Base-by-base conservation (phyloP, 2,113 vertebrate genomes). In the Hypocryptadius cinnamomeus region DNA sequence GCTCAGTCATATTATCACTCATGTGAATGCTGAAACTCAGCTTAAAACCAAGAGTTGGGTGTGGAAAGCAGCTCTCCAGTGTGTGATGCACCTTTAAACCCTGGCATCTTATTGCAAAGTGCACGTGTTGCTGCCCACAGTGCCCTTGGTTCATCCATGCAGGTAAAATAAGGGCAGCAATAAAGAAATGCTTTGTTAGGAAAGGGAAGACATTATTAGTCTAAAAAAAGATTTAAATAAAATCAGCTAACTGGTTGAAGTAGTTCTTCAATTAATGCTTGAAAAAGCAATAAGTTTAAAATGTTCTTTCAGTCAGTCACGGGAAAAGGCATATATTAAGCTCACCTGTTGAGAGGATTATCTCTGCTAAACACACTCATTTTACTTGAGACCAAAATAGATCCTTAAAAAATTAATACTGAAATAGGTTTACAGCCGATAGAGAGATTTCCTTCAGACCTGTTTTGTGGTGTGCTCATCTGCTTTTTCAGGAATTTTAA, bases 261-360 rank as follows among this genome's bases (percentile, higher is more conserved):
- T 63, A n/a, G 68, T 89, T 92, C 85, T 95, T 88, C 83, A 92
- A 16, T 94, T 94, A 95, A 88, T 68, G 83, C 85, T 76, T 56
- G 91, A 78, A 86, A 86, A 81, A 91, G 91, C 85, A 90, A 3
- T 86, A 84, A 90, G 60, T 94, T 81, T 60, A 83, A 92, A 90
- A 71, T 78, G 65, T 56, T 72, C 69, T 71, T 87, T 65, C 68
- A 83, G 88, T 79, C 71, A 82, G 82, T 90, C 89, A 69, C 53
- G 73, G 91, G 54, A 76, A 61, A 77, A 94, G 44, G 51, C 78
- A 84, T 83, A 47, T 82, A 87, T 92, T 84, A 90, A 94, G 69
- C 72, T 96, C 94, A 96, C 91, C 87, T 96, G 91, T 96, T 95
- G 92, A 94, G 93, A 94, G 92, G 82, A 95, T 96, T 96, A 94